Evolutionary conservation across 37 sponge, comb jelly and placozoan genomes (phyloP).

Genomic region (Tethya wilhelma): DNA sequence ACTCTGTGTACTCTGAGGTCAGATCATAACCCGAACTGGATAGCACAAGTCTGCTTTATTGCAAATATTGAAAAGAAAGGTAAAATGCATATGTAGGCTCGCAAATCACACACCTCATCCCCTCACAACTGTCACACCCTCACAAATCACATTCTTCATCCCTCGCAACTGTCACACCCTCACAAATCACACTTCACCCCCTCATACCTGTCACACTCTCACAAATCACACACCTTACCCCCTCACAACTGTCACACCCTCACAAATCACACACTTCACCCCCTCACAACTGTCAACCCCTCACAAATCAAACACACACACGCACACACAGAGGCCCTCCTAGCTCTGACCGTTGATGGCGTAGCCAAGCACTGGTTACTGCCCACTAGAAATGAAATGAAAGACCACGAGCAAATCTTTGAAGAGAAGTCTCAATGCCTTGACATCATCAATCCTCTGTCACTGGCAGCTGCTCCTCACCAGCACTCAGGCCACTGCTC

Average conservation of each 20-base stretch:
- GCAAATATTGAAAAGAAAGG: slow-evolving; percentile 64
- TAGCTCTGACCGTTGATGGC: slow-evolving; percentile 70
- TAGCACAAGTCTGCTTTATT: slow-evolving; percentile 58
- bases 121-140: not conserved
- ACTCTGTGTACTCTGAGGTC: slow-evolving; percentile 38
- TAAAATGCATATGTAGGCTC: not conserved
- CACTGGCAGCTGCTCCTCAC: slow-evolving; percentile 15
- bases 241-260: no score
- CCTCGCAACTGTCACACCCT: no score
- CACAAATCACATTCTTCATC: not conserved
- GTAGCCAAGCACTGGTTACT: slow-evolving; percentile 72
- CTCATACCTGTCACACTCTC: not conserved
- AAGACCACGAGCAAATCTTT: slow-evolving; percentile 30
- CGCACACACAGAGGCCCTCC: slow-evolving; percentile 53
- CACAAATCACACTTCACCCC: not conserved
- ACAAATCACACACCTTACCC: slow-evolving; percentile 1
- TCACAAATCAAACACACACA: no score
- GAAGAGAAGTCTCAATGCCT: slow-evolving; percentile 65
- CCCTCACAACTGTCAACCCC: no score
- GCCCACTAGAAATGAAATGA: slow-evolving; percentile 38
- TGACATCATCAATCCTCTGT: slow-evolving; percentile 22
- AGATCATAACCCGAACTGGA: slow-evolving; percentile 74
- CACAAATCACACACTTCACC: no score
- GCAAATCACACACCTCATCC: not conserved
- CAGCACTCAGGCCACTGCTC: slow-evolving; percentile 12